A percentile compares a stretch with the other conserved stretches of the same genome.
Evolutionary conservation across 1,140 invertebrate genomes (phyloP).

Genomic region (Aphelinus certus): DNA sequence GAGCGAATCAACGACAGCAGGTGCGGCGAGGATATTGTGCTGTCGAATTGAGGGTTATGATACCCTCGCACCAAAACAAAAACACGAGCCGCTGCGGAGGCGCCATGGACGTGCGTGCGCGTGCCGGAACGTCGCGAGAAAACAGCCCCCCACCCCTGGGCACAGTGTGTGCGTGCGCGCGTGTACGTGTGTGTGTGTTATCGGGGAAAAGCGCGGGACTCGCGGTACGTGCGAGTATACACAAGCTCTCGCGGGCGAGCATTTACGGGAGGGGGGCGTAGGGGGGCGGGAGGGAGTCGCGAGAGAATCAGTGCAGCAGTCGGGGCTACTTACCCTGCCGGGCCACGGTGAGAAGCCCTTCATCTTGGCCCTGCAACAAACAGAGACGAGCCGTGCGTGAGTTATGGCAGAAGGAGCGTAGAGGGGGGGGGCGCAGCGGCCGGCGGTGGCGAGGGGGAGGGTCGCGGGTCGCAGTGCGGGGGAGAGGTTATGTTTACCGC

Average conservation of each 20-base stretch:
- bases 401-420: too few species aligned
- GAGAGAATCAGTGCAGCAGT: neutral
- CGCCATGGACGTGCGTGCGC: too few species aligned
- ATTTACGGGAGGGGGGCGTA: constrained; percentile 15
- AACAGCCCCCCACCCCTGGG: neutral
- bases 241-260: neutral
- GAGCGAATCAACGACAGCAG: too few species aligned
- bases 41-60: too few species aligned
- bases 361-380: constrained; percentile 91
- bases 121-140: too few species aligned
- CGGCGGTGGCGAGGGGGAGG: constrained; percentile 5
- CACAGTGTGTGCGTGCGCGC: neutral
- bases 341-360: constrained; percentile 95
- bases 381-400: constrained; percentile 40
- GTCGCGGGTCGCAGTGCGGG: too few species aligned
- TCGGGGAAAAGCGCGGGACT: neutral
- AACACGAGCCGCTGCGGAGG: too few species aligned
- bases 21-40: too few species aligned
- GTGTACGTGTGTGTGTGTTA: too few species aligned
- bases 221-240: neutral
- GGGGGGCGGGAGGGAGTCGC: neutral
- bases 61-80: too few species aligned
- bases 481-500: constrained; percentile 34
- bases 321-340: constrained; percentile 79
- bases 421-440: constrained; percentile 11